A percentile compares a stretch with the other conserved stretches of the same genome.
Evolutionary conservation across 2,113 vertebrate species (phyloP).

Genomic region (Isichthys henryi): DNA sequence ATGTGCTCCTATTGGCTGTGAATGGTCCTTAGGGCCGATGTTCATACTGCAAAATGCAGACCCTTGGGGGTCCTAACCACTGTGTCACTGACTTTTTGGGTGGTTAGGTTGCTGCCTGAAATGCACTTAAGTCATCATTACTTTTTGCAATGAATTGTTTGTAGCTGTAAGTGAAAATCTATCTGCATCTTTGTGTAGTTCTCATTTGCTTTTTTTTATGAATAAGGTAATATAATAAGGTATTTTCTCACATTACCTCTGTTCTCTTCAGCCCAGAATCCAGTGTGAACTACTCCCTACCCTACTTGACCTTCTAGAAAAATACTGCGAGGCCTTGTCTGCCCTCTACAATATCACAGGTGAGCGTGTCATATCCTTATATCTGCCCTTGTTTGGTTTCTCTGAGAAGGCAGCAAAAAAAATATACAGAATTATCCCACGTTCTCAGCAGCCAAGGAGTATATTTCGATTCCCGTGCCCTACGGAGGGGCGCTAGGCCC

Average conservation of each 20-base stretch:
- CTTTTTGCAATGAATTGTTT: not conserved
- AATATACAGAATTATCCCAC: not conserved
- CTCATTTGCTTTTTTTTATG: not conserved
- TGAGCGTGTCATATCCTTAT: conserved; percentile 26
- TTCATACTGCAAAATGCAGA: not conserved
- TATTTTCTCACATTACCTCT: not conserved
- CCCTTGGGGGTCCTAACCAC: not conserved
- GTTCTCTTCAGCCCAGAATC: conserved; percentile 42
- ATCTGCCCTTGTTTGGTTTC: not conserved
- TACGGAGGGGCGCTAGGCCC: not conserved
- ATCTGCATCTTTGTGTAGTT: not conserved
- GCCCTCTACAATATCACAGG: conserved; percentile 55
- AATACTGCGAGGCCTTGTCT: conserved; percentile 55
- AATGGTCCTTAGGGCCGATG: not conserved
- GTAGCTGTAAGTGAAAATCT: not conserved
- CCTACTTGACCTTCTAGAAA: conserved; percentile 51
- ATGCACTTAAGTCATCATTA: not conserved
- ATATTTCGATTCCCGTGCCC: not conserved
- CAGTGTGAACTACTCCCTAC: conserved; percentile 49
- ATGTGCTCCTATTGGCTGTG: not conserved
- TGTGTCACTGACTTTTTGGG: not conserved
- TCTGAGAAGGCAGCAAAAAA: not conserved
- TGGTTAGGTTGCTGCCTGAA: not conserved
- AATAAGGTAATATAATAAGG: not conserved
- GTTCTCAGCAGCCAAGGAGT: not conserved